Conservation (phyloP, 2,797 vertebrate species). For the Ispidina lecontei region DNA sequence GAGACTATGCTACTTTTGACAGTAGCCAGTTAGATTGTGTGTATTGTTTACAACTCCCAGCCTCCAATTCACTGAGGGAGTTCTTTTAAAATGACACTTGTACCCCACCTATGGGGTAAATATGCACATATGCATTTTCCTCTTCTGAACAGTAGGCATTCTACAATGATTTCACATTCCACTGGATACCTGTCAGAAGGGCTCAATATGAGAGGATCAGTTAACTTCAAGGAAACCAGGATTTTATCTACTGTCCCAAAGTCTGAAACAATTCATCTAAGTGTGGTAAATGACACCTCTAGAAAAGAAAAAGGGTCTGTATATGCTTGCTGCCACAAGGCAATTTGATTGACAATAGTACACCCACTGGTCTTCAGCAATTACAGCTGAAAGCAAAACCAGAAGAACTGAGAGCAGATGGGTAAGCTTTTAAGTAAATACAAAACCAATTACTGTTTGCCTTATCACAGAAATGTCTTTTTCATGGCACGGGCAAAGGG, state of each 20-base stretch:
- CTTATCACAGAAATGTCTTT: background rate
- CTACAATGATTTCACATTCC: background rate
- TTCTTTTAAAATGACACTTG: background rate
- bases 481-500: background rate
- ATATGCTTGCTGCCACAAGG: background rate
- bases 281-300: background rate
- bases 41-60: background rate
- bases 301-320: background rate
- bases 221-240: background rate
- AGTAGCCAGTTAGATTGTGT: background rate
- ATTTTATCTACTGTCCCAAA: background rate
- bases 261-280: background rate
- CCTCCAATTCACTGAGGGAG: background rate
- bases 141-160: background rate
- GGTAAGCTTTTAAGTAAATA: background rate
- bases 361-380: slow-evolving; percentile 22
- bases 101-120: background rate
- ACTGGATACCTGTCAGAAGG: background rate
- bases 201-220: background rate
- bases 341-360: background rate
- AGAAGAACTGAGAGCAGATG: background rate
- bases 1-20: background rate
- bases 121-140: background rate
- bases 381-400: background rate
- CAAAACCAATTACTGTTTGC: background rate